Evolutionary conservation across 2,888 invertebrate species (phyloP).

Genomic region (Biston betularia): DNA sequence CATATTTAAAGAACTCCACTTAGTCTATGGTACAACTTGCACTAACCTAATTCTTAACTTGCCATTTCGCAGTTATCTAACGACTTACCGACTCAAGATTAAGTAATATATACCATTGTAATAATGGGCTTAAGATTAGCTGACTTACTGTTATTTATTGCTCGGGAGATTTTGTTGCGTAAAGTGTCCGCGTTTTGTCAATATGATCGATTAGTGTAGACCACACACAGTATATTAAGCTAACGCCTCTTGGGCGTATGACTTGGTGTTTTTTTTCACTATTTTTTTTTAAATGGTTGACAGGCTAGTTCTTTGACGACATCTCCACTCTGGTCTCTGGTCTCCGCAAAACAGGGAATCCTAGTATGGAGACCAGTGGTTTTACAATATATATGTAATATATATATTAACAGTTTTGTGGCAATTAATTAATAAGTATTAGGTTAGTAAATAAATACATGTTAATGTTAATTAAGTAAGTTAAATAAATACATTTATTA

Average conservation of each 20-base stretch:
- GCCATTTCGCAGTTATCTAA: conserved; percentile 40
- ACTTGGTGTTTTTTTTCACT: too few species aligned
- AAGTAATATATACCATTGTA: conserved; percentile 26
- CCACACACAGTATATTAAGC: conserved; percentile 13
- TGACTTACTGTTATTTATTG: conserved; percentile 29
- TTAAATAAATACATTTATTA: too few species aligned
- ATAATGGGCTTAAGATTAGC: conserved; percentile 21
- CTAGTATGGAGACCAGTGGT: too few species aligned
- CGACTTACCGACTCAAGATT: conserved; percentile 34
- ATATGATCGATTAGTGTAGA: conserved; percentile 19
- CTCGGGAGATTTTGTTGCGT: conserved; percentile 18
- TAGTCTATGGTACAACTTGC: not conserved
- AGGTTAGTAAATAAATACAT: too few species aligned
- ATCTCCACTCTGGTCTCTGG: too few species aligned
- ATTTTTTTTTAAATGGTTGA: too few species aligned
- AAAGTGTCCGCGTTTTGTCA: conserved; percentile 26
- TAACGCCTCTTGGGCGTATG: not conserved
- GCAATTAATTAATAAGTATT: too few species aligned
- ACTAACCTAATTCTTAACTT: conserved; percentile 30
- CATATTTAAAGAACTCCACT: not conserved
- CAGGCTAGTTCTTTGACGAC: too few species aligned
- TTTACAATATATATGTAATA: too few species aligned
- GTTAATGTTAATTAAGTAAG: too few species aligned
- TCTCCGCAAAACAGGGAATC: too few species aligned
- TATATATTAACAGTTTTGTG: too few species aligned